Percentiles rank a stretch among this genome's conserved stretches.
These are phyloP conservation scores for Octodonta nipae DNA, from an alignment of 2,888 invertebrate genomes.

Conservation along the genomic window DNA sequence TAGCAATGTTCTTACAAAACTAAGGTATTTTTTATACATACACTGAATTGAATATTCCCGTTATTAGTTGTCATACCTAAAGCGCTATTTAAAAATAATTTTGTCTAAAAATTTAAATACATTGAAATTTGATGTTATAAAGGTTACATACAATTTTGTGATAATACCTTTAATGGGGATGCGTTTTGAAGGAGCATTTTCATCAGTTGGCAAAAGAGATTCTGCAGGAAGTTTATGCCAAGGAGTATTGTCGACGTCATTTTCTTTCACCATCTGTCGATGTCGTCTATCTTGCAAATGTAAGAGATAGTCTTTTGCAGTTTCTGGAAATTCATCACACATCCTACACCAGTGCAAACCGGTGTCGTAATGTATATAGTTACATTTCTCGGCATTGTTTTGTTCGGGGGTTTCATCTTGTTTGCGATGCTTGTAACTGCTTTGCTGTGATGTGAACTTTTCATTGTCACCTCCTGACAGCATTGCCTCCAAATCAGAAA, in stretches of 20 bases:
- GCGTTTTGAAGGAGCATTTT: slow-evolving; percentile 60
- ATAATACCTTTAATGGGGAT: slow-evolving; percentile 68
- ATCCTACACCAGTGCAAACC: slow-evolving; percentile 83
- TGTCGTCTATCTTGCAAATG: slow-evolving; percentile 72
- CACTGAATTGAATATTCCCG: too few species aligned
- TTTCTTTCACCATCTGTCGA: slow-evolving; percentile 46
- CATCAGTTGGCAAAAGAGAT: slow-evolving; percentile 53
- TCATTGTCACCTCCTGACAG: slow-evolving; percentile 7
- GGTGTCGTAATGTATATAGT: slow-evolving; percentile 76
- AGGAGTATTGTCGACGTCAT: slow-evolving; percentile 58
- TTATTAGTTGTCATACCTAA: too few species aligned
- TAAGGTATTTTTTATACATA: too few species aligned
- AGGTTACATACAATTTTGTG: too few species aligned
- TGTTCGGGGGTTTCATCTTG: background rate
- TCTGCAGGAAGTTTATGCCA: slow-evolving; percentile 54
- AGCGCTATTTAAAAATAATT: too few species aligned
- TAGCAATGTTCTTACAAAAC: too few species aligned
- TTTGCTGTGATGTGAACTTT: slow-evolving; percentile 5
- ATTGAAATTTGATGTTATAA: too few species aligned
- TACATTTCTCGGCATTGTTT: slow-evolving; percentile 37
- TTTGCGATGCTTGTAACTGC: background rate
- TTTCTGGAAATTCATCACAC: slow-evolving; percentile 75
- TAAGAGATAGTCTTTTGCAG: slow-evolving; percentile 72
- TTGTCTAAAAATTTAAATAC: too few species aligned
- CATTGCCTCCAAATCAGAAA: slow-evolving; percentile 32